phyloP scores from a whole-genome alignment of 2,797 vertebrate species.

The Eupleurogrammus muticus region DNA sequence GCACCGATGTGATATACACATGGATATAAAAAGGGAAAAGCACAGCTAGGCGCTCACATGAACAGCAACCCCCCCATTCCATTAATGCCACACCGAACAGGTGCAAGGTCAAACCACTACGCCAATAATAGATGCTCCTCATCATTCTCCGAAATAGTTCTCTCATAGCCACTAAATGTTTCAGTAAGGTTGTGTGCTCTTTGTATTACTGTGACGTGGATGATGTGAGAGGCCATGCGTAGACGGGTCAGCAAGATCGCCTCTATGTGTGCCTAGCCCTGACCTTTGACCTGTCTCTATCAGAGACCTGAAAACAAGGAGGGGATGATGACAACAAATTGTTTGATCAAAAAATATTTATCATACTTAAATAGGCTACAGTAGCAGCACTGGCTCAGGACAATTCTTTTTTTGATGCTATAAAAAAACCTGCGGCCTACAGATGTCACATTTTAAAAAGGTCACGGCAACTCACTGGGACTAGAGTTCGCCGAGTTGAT shows the following conservation, averaged over 20 bases:
- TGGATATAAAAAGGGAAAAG: constrained; percentile 36
- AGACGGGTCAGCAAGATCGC: constrained; percentile 62
- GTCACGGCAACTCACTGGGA: constrained; percentile 3
- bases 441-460: constrained; percentile 9
- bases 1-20: constrained; percentile 39
- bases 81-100: constrained; percentile 72
- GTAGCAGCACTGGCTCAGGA: background rate
- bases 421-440: background rate
- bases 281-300: constrained; percentile 62
- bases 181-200: constrained; percentile 64
- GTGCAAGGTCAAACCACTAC: constrained; percentile 76
- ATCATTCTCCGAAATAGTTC: constrained; percentile 75
- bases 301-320: constrained; percentile 45
- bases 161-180: constrained; percentile 69
- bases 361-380: background rate
- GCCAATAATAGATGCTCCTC: constrained; percentile 76
- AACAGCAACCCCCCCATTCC: constrained; percentile 44
- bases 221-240: constrained; percentile 68
- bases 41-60: constrained; percentile 31
- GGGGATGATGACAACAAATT: constrained; percentile 38
- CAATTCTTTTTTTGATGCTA: constrained; percentile 2
- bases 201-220: constrained; percentile 61
- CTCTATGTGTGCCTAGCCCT: constrained; percentile 60
- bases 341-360: constrained; percentile 8
- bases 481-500: constrained; percentile 36